Conservation (phyloP, 1,140 invertebrate species). For the Onthophagus taurus region DNA sequence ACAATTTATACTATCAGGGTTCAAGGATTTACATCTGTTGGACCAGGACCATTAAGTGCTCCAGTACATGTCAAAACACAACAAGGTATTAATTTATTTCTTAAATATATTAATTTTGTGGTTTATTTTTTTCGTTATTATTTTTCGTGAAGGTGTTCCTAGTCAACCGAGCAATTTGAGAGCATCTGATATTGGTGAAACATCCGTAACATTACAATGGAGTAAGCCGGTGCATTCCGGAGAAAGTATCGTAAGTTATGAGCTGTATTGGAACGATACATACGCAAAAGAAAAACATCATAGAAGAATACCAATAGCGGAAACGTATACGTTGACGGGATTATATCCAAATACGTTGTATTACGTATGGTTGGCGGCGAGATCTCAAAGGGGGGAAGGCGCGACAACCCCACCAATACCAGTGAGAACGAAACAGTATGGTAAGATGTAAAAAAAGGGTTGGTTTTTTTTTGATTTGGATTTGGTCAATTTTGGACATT, state of each 20-base stretch:
- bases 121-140: background rate
- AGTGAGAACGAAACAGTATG: constrained; percentile 90
- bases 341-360: constrained; percentile 93
- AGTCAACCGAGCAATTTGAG: constrained; percentile 87
- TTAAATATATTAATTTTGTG: no score
- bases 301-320: constrained; percentile 66
- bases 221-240: constrained; percentile 78
- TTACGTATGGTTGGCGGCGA: constrained; percentile 90
- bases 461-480: no score
- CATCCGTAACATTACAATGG: constrained; percentile 81
- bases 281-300: constrained; percentile 70
- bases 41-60: constrained; percentile 79
- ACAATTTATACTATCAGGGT: constrained; percentile 88
- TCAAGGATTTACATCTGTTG: constrained; percentile 84
- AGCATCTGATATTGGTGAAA: constrained; percentile 71
- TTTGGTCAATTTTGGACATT: no score
- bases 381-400: constrained; percentile 84
- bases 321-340: constrained; percentile 75
- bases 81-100: constrained; percentile 67
- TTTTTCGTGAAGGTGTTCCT: constrained; percentile 59
- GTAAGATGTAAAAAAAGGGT: constrained; percentile 61
- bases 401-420: constrained; percentile 89
- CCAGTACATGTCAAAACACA: constrained; percentile 94
- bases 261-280: constrained; percentile 96
- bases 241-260: constrained; percentile 89